Conservation (phyloP, 2,113 vertebrate genomes). For the Sebastes schlegelii region DNA sequence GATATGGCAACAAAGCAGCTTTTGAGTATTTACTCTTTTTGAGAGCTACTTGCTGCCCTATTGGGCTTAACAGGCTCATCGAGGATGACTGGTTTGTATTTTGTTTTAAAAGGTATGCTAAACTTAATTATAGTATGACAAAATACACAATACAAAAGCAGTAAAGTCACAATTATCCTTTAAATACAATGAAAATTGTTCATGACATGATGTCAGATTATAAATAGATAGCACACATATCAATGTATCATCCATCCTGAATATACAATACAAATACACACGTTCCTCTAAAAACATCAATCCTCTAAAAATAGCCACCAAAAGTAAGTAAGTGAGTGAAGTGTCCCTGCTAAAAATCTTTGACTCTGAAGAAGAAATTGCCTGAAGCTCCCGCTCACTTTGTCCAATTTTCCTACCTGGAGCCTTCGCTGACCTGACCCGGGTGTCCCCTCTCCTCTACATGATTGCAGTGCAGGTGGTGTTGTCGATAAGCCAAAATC, state of each 20-base stretch:
- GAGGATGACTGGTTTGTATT: background rate
- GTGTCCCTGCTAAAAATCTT: constrained; percentile 7
- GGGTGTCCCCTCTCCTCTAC: constrained; percentile 40
- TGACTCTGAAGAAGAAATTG: constrained; percentile 36
- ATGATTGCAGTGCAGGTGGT: constrained; percentile 70
- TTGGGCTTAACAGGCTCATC: background rate
- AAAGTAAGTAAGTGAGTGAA: background rate
- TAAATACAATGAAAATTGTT: background rate
- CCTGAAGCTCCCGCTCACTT: constrained; percentile 33
- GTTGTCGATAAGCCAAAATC: constrained; percentile 72
- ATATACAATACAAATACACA: background rate
- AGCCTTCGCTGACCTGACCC: constrained; percentile 47
- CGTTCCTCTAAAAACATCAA: background rate
- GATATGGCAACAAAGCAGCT: background rate
- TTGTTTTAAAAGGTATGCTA: background rate
- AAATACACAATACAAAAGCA: background rate
- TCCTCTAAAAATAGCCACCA: constrained; percentile 9
- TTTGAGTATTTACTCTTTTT: background rate
- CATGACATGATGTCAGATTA: too few species aligned
- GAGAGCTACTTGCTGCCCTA: background rate
- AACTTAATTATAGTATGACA: background rate
- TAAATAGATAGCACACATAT: background rate
- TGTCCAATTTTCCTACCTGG: constrained; percentile 11
- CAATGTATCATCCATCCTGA: background rate
- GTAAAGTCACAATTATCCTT: too few species aligned